Conservation (phyloP, 1,140 invertebrate genomes). For the Zaprionus davidi region DNA sequence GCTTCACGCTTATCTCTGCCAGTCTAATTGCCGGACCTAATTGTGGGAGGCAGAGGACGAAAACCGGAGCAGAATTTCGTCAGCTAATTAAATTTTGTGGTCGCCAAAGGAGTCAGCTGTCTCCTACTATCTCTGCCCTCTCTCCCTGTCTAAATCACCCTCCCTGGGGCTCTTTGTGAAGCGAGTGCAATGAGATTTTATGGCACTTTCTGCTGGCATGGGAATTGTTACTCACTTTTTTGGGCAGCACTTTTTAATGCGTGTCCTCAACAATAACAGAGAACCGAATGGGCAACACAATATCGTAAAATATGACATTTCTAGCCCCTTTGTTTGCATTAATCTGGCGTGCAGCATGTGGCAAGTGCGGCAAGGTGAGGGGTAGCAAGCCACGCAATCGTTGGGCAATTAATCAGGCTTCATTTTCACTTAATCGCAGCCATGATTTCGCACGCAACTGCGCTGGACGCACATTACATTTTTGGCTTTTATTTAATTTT, state of each 20-base stretch:
- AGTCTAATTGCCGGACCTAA: constrained; percentile 38
- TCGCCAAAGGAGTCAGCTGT: constrained; percentile 20
- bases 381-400: constrained; percentile 20
- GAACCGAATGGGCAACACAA: constrained; percentile 1
- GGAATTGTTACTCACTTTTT: constrained; percentile 20
- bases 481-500: constrained; percentile 51
- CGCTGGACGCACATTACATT: constrained; percentile 5
- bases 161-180: too few relatives aligned
- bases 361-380: constrained; percentile 8
- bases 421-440: constrained; percentile 75
- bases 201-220: constrained; percentile 23
- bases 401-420: constrained; percentile 75
- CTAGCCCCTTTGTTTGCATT: constrained; percentile 64
- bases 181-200: constrained; percentile 64
- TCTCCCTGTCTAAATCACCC: not conserved
- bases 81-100: constrained; percentile 63
- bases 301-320: constrained; percentile 67
- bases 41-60: not conserved
- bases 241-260: constrained; percentile 43
- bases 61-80: constrained; percentile 9
- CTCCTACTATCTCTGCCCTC: constrained; percentile 6
- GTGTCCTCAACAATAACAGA: constrained; percentile 57
- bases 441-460: constrained; percentile 70
- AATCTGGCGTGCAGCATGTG: constrained; percentile 42
- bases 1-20: constrained; percentile 29